These are phyloP conservation scores for Protobothrops mucrosquamatus DNA, from an alignment of 2,113 vertebrate species.

Conservation along the genomic window DNA sequence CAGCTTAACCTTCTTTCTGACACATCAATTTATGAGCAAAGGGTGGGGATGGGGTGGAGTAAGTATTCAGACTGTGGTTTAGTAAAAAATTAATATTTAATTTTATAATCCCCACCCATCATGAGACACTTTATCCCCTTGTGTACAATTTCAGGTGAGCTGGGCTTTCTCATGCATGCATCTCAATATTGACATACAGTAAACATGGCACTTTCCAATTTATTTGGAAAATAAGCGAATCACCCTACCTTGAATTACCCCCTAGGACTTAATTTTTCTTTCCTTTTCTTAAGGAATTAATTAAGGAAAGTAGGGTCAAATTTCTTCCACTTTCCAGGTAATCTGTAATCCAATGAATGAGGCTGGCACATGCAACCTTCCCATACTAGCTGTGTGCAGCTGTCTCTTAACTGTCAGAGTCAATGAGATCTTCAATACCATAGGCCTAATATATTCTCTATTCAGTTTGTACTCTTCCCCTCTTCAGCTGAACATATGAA, in stretches of 20 bases:
- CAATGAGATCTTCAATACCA: neutral
- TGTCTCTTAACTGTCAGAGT: neutral
- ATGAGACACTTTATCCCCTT: neutral
- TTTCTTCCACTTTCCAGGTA: neutral
- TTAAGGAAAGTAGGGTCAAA: neutral
- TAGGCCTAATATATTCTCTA: neutral
- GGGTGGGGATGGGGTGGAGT: neutral
- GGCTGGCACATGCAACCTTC: neutral
- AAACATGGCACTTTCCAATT: neutral
- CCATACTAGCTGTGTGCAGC: neutral
- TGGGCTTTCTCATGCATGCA: neutral
- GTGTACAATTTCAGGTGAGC: neutral
- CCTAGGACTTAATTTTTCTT: neutral
- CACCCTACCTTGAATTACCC: neutral
- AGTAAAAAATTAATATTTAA: neutral
- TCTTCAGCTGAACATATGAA: neutral
- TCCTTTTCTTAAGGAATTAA: neutral
- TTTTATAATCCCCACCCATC: neutral
- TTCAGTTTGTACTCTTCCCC: neutral
- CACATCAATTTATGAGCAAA: neutral
- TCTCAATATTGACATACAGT: neutral
- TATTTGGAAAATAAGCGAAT: neutral
- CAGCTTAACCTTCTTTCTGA: neutral
- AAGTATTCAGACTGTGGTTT: neutral
- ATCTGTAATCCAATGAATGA: neutral